Conservation (phyloP, 2,888 invertebrate species). For the Pandemis heparana region DNA sequence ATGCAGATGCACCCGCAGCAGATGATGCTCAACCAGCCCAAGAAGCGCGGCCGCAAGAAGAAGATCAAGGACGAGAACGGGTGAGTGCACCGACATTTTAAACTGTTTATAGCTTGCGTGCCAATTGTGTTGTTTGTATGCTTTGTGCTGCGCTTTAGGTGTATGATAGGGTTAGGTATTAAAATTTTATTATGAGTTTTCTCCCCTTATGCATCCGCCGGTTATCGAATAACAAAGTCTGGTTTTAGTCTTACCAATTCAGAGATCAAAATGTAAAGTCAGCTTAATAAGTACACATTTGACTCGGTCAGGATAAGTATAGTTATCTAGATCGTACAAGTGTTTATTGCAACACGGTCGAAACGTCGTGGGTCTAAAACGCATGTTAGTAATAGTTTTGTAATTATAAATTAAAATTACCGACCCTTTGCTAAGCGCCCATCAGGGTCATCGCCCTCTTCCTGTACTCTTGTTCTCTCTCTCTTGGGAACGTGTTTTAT, state of each 20-base stretch:
- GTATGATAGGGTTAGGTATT: too few relatives aligned
- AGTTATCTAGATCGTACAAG: too few relatives aligned
- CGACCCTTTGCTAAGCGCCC: conserved; percentile 6
- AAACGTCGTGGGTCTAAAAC: neutral
- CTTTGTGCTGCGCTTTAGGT: too few relatives aligned
- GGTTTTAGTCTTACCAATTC: neutral
- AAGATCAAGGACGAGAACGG: conserved; percentile 89
- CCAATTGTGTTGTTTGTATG: too few relatives aligned
- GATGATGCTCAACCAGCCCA: conserved; percentile 87
- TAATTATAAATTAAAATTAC: conserved; percentile 1
- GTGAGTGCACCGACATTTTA: conserved; percentile 58
- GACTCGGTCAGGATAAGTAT: too few relatives aligned
- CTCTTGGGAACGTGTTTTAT: conserved; percentile 8
- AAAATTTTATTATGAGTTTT: too few relatives aligned
- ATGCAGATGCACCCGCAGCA: conserved; percentile 75
- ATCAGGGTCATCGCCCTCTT: conserved; percentile 4
- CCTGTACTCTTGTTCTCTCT: conserved; percentile 7
- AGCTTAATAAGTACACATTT: too few relatives aligned
- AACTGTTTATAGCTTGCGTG: too few relatives aligned
- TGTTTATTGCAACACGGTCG: neutral
- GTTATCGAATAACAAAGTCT: neutral
- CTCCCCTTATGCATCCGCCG: too few relatives aligned
- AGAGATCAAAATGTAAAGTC: too few relatives aligned
- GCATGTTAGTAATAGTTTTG: neutral
- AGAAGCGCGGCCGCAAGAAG: conserved; percentile 95